Base-by-base conservation (phyloP, 2,888 invertebrate species). In the Alviniconcha strummeri region DNA sequence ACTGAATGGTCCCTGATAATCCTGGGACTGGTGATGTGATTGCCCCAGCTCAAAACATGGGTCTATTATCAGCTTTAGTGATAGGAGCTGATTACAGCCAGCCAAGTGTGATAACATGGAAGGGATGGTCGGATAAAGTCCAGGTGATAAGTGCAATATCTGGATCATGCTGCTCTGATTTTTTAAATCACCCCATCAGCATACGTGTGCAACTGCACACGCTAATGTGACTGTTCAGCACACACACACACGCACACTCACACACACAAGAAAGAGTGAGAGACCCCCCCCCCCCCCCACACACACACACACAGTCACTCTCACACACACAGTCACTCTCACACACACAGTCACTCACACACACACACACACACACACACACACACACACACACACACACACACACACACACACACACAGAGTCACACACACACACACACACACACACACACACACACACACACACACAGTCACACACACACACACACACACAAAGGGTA, bases 381-480 rank as follows among this genome's bases (percentile, higher is more conserved):
- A 75, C 75, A 75, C 75, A 75, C 75, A 75, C 75, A 75, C 75
- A 75, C 75, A 60, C 55, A 36, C 60, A 79, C 60, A 79, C 52
- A 64, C 67, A 19, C 19, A 57, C 64, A 60, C 64, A 67, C 67
- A 79, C 79, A 64, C 67, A 67, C 67, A 79, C 9, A 79, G 13
- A 52, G 8, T 64, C 52, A 67, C 67, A 67, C 4, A 60, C 36
- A 67, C 6, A 79, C 60, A 67, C 64, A 11, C 17, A n/a, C 57
- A 19, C n/a, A 75, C 75, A 8, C 13, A 69, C 9, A n/a, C 69
- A 69, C 15, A 69, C 69, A 69, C 15, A 69, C 69, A 69, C 69
- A 69, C n/a, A 69, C 75, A 75, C 75, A 75, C 52, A 75, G 36
- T 19, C 75, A 75, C 19, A 75, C 75, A 75, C 75, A 75, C 52